phyloP scores from a whole-genome alignment of 2,113 vertebrate genomes.

The Mesocricetus auratus region DNA sequence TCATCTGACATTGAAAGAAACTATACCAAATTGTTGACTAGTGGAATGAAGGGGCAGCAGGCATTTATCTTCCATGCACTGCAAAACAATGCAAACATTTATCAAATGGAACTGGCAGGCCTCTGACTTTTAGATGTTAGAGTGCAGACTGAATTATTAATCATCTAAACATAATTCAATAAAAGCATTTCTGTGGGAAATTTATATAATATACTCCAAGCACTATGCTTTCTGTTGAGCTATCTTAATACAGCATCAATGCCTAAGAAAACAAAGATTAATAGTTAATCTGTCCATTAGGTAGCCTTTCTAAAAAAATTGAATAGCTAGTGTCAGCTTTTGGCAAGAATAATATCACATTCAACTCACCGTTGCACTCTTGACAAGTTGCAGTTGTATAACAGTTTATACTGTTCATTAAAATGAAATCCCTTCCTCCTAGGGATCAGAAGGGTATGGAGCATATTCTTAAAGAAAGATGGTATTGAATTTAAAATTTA shows the following conservation, averaged over 20 bases:
- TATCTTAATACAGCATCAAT: conserved; percentile 64
- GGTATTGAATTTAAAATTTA: conserved; percentile 2
- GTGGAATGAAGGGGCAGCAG: conserved; percentile 13
- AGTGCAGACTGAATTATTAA: conserved; percentile 76
- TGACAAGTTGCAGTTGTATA: conserved; percentile 5
- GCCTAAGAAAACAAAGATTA: conserved; percentile 69
- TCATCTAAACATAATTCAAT: conserved; percentile 68
- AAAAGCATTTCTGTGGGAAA: conserved; percentile 70
- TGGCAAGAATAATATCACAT: conserved; percentile 60
- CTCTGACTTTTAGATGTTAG: conserved; percentile 38
- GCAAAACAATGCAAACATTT: conserved; percentile 42
- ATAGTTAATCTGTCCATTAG: conserved; percentile 79
- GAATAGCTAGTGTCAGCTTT: conserved; percentile 65
- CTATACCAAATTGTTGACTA: not conserved
- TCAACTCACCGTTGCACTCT: not conserved
- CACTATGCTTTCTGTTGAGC: conserved; percentile 50
- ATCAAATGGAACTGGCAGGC: conserved; percentile 57
- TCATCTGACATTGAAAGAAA: conserved; percentile 54
- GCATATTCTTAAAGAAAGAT: not conserved
- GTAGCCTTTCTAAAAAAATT: conserved; percentile 65
- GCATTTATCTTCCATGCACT: not conserved
- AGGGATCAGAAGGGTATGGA: not conserved
- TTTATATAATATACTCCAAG: conserved; percentile 66
- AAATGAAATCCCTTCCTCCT: conserved; percentile 6
- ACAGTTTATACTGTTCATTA: conserved; percentile 39